phyloP scores from a whole-genome alignment of 2,113 vertebrate genomes.

The Siphamia tubifer region DNA sequence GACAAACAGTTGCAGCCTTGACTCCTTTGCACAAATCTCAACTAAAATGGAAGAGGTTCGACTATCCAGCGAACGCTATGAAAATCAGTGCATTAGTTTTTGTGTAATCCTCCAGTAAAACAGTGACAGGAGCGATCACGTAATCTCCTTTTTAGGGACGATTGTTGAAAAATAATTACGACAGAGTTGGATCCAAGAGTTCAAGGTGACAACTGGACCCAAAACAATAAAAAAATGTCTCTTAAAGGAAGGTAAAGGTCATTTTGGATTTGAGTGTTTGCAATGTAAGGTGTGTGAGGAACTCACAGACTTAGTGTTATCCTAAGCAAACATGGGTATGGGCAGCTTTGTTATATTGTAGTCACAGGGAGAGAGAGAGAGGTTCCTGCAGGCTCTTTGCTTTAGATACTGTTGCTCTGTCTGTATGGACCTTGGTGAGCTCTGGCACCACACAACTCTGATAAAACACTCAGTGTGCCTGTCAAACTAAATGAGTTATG shows the following conservation, averaged over 20 bases:
- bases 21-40: no score
- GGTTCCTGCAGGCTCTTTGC: constrained; percentile 1
- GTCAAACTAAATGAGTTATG: constrained; percentile 27
- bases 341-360: constrained; percentile 13
- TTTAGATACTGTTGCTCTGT: constrained; percentile 5
- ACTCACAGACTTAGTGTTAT: constrained; percentile 32
- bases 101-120: no score
- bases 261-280: constrained; percentile 4
- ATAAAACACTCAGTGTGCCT: constrained; percentile 16
- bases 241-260: background rate
- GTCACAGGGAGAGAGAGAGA: constrained; percentile 5
- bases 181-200: background rate
- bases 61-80: no score
- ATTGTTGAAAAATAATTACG: background rate
- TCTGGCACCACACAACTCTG: constrained; percentile 1
- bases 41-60: no score
- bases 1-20: no score
- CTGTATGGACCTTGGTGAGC: background rate
- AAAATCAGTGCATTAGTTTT: no score
- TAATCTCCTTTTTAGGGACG: no score
- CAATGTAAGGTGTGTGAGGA: constrained; percentile 19
- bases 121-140: no score
- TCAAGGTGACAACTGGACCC: background rate
- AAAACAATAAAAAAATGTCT: background rate
- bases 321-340: constrained; percentile 48